Evolutionary conservation across 2,888 invertebrate species (phyloP), one percentile per base, ranked within the genome.

Genomic region (Diloba caeruleocephala): DNA sequence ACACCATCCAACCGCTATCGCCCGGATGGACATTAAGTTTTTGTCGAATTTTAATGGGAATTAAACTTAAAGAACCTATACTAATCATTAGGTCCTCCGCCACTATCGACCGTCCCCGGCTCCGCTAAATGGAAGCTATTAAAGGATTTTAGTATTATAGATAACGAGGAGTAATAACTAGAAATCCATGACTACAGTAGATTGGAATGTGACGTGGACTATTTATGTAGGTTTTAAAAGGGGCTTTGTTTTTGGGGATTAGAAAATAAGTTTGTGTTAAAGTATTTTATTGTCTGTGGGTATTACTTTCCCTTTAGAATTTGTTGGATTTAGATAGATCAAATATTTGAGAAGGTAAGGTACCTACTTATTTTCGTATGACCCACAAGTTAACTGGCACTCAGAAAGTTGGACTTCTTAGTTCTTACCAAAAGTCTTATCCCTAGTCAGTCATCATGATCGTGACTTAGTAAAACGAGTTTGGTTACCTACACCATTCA

Each of bases 1-100:
- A 54, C 60, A 25, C 32, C 36, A 61, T 64, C 60, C 37, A 61
- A 53, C 78, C 71, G 72, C 68, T 77, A 62, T 77, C 71, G 74
- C 67, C 73, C 77, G 76, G 73, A 79, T 81, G 79, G 78, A 84
- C 84, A 84, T 86, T 87, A 87, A 85, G 83, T 87, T 87, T 87
- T 86, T 86, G 82, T 84, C 69, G 77, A 78, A 79, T 79, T 82
- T 83, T 84, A 84, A 81, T 82, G 78, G 79, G 83, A 85, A 85
- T 85, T 85, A 84, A 83, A 82, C 75, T 75, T 79, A 84, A 83
- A 78, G 82, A 85, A 84, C 82, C 80, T 80, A 80, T 81, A n/a
- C n/a, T n/a, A 71, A 82, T 82, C 79, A 81, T 81, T 82, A 77
- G 69, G 65, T 56, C 45, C 66, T 60, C 65, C 57, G 58, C 73